phyloP scores from a whole-genome alignment of 2,113 vertebrate species.

The Platichthys flesus region DNA sequence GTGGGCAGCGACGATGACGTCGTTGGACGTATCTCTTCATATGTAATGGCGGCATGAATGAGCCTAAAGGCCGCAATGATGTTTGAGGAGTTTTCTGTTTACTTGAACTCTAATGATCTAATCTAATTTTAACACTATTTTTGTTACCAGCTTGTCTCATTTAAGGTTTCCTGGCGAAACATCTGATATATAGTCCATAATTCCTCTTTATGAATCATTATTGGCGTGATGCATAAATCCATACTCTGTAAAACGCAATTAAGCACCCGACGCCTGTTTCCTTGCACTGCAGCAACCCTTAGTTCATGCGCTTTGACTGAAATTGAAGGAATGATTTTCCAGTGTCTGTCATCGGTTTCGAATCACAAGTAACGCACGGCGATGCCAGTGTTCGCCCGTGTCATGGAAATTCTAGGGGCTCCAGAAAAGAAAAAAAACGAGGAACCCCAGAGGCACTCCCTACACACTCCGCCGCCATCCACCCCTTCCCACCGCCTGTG shows the following conservation, averaged over 20 bases:
- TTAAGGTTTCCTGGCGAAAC: background rate
- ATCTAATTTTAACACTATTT: background rate
- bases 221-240: slow-evolving; percentile 11
- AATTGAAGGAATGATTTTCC: slow-evolving; percentile 34
- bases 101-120: background rate
- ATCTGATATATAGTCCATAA: slow-evolving; percentile 17
- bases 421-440: slow-evolving; percentile 31
- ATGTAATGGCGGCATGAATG: background rate
- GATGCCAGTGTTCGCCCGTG: slow-evolving; percentile 39
- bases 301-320: slow-evolving; percentile 9
- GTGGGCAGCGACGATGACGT: no score
- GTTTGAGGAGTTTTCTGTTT: background rate
- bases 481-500: slow-evolving; percentile 43
- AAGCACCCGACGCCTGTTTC: slow-evolving; percentile 3
- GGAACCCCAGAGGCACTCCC: slow-evolving; percentile 47
- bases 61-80: background rate
- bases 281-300: slow-evolving; percentile 6
- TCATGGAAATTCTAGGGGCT: slow-evolving; percentile 51
- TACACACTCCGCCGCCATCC: slow-evolving; percentile 18
- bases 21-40: no score
- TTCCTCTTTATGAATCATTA: slow-evolving; percentile 20
- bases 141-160: background rate
- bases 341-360: slow-evolving; percentile 38
- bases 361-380: slow-evolving; percentile 22
- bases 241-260: slow-evolving; percentile 19